Conservation (phyloP, 2,113 vertebrate species). For the Centropus unirufus region DNA sequence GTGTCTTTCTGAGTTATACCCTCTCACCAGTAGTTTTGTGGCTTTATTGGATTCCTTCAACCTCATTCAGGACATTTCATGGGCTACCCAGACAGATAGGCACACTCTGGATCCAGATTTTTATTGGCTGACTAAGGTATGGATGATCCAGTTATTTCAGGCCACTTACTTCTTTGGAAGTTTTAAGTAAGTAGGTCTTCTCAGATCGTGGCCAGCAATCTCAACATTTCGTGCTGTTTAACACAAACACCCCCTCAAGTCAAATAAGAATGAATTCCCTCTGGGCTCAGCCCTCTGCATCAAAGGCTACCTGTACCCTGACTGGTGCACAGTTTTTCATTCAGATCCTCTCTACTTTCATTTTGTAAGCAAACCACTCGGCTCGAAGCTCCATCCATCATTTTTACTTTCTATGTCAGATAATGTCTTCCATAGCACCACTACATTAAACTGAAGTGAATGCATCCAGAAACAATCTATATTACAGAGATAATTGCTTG, state of each 20-base stretch:
- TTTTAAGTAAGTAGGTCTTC: not conserved
- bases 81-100: not conserved
- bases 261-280: not conserved
- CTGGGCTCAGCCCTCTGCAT: not conserved
- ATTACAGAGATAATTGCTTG: not conserved
- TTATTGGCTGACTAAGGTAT: not conserved
- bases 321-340: not conserved
- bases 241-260: not conserved
- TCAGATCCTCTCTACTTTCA: not conserved
- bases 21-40: not conserved
- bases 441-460: not conserved
- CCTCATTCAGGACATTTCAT: not conserved
- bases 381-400: not conserved
- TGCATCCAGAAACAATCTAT: not conserved
- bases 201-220: not conserved
- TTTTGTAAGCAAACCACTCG: not conserved
- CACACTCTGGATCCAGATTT: not conserved
- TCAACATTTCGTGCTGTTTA: not conserved
- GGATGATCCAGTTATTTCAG: not conserved
- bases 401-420: not conserved
- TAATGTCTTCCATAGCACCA: not conserved
- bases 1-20: not conserved
- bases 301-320: not conserved
- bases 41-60: constrained; percentile 21
- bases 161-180: not conserved